Evolutionary conservation across 2,888 invertebrate genomes (phyloP).

Genomic region (Sabatieria punctata): DNA sequence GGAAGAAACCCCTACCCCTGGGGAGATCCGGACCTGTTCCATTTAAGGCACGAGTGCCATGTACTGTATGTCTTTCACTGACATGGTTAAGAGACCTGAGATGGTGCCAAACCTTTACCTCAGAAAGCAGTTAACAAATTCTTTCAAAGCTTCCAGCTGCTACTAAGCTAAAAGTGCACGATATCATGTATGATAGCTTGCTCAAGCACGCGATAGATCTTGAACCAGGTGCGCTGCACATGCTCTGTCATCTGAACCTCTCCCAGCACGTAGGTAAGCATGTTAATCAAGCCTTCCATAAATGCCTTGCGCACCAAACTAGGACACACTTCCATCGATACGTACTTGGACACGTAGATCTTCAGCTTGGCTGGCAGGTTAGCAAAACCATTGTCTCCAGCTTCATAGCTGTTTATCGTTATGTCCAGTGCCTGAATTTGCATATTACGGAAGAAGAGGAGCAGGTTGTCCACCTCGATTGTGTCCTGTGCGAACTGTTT

Average conservation of each 20-base stretch:
- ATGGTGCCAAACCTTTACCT: no score
- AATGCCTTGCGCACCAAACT: conserved; percentile 23
- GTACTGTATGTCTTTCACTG: no score
- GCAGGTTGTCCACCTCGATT: no score
- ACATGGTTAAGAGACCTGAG: no score
- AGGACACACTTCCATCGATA: conserved; percentile 25
- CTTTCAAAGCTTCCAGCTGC: no score
- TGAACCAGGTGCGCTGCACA: conserved; percentile 21
- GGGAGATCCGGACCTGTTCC: no score
- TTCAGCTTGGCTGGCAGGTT: conserved; percentile 16
- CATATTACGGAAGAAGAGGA: no score
- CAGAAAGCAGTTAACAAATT: no score
- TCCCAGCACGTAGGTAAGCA: conserved; percentile 16
- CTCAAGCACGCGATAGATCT: conserved; percentile 25
- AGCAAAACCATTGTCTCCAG: conserved; percentile 15
- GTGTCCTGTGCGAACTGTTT: no score
- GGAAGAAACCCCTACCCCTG: no score
- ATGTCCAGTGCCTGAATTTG: conserved; percentile 21
- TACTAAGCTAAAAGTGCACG: background rate
- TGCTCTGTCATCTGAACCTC: conserved; percentile 14
- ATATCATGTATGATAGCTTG: conserved; percentile 15
- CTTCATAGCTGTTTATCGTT: conserved; percentile 18
- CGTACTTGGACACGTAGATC: conserved; percentile 18
- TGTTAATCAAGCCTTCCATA: conserved; percentile 18
- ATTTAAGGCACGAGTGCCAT: no score